Conservation (phyloP, 2,797 vertebrate species). For the Oreochromis grahami region DNA sequence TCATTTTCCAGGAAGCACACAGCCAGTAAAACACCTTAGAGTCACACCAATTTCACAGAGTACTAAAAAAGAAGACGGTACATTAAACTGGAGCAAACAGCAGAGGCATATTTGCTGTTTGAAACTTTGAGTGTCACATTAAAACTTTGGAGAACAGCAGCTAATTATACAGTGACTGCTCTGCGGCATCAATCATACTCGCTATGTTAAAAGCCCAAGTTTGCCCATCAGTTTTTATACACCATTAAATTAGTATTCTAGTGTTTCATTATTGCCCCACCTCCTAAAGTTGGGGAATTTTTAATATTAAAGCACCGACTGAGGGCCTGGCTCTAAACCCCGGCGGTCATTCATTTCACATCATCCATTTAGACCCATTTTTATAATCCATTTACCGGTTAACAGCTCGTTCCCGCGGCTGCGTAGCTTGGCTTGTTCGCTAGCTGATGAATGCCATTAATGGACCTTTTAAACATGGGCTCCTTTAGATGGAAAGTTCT, state of each 20-base stretch:
- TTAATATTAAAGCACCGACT: neutral
- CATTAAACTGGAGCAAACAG: neutral
- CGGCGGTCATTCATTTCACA: neutral
- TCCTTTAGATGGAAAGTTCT: neutral
- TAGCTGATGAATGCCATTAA: accelerated
- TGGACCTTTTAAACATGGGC: neutral
- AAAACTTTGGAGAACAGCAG: neutral
- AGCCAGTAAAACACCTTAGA: accelerated
- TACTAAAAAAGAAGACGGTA: neutral
- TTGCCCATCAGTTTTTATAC: neutral
- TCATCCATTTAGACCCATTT: neutral
- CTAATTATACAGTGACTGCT: neutral
- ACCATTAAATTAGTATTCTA: neutral
- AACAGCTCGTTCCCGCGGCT: accelerated
- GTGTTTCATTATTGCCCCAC: neutral
- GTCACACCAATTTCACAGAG: neutral
- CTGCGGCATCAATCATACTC: neutral
- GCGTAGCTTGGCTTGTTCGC: neutral
- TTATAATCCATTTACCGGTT: neutral
- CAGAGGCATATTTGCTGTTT: neutral
- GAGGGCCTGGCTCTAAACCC: neutral
- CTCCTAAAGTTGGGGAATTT: neutral
- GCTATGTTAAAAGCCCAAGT: neutral
- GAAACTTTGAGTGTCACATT: neutral
- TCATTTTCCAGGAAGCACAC: neutral